phyloP scores from a whole-genome alignment of 1,140 invertebrate genomes.

The Colletes latitarsis region DNA sequence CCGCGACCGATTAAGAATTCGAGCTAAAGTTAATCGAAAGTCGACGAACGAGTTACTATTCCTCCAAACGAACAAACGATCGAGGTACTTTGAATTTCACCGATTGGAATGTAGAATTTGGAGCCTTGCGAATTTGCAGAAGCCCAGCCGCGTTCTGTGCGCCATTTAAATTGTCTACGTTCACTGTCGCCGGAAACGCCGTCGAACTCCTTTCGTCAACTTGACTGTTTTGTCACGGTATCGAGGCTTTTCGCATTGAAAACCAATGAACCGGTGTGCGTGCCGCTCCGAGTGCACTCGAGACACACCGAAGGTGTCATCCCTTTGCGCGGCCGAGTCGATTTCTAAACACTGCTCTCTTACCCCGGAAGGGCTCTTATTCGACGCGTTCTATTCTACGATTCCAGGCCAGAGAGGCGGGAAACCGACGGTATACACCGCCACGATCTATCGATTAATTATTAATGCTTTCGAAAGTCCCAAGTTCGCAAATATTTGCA shows the following conservation, averaged over 20 bases:
- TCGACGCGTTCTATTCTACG: neutral
- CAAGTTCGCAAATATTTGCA: neutral
- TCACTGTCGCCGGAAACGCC: neutral
- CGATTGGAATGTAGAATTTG: too few relatives aligned
- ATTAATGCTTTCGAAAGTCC: neutral
- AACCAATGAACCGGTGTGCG: slow-evolving; percentile 12
- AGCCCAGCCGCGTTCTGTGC: too few relatives aligned
- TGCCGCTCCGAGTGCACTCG: slow-evolving; percentile 2
- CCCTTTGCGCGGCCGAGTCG: slow-evolving; percentile 16
- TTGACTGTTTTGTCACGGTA: slow-evolving; percentile 16
- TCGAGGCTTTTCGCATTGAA: slow-evolving; percentile 11
- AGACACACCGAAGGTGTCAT: slow-evolving; percentile 25
- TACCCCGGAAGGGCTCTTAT: neutral
- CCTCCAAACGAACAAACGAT: too few relatives aligned
- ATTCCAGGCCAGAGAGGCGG: neutral
- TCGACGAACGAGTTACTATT: too few relatives aligned
- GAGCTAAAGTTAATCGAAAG: too few relatives aligned
- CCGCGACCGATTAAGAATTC: neutral
- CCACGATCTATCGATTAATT: neutral
- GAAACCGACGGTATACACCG: too few relatives aligned
- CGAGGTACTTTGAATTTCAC: too few relatives aligned
- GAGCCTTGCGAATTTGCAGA: too few relatives aligned
- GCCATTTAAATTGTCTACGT: too few relatives aligned
- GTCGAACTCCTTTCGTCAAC: neutral
- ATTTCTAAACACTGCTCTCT: slow-evolving; percentile 24